These are phyloP conservation scores for Flexamia atlantica DNA, from an alignment of 2,888 invertebrate species.

Conservation along the genomic window DNA sequence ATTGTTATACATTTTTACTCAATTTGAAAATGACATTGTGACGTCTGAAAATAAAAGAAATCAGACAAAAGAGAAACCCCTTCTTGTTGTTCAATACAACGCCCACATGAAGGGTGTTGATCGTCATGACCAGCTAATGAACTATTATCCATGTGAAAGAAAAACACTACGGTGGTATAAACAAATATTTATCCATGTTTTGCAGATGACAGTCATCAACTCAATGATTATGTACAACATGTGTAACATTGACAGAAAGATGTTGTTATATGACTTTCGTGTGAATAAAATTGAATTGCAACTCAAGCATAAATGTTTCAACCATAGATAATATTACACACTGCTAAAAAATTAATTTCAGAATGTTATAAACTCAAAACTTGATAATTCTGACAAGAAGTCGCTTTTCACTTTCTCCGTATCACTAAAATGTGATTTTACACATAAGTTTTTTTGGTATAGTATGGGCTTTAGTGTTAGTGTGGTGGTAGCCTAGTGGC, in stretches of 20 bases:
- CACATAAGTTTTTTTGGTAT: too few relatives aligned
- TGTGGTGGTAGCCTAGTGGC: too few relatives aligned
- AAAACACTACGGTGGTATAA: constrained; percentile 3
- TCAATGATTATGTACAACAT: neutral
- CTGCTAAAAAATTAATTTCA: too few relatives aligned
- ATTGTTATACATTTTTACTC: neutral
- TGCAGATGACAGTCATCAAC: neutral
- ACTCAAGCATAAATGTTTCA: too few relatives aligned
- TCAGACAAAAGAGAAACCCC: neutral
- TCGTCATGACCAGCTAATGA: neutral
- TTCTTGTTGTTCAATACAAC: constrained; percentile 28
- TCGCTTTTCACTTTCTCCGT: too few relatives aligned
- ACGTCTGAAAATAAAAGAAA: neutral
- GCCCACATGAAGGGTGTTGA: constrained; percentile 18
- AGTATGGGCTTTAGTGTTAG: too few relatives aligned
- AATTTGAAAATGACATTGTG: neutral
- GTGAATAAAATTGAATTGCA: too few relatives aligned
- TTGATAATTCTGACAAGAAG: too few relatives aligned
- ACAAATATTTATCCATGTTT: neutral
- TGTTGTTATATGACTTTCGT: too few relatives aligned
- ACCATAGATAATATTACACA: too few relatives aligned
- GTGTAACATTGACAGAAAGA: neutral
- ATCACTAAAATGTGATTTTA: too few relatives aligned
- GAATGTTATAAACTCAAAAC: too few relatives aligned
- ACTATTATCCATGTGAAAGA: neutral